These are phyloP conservation scores for Stomatorhinus walkeri DNA, from an alignment of 2,797 vertebrate species.

Conservation along the genomic window DNA sequence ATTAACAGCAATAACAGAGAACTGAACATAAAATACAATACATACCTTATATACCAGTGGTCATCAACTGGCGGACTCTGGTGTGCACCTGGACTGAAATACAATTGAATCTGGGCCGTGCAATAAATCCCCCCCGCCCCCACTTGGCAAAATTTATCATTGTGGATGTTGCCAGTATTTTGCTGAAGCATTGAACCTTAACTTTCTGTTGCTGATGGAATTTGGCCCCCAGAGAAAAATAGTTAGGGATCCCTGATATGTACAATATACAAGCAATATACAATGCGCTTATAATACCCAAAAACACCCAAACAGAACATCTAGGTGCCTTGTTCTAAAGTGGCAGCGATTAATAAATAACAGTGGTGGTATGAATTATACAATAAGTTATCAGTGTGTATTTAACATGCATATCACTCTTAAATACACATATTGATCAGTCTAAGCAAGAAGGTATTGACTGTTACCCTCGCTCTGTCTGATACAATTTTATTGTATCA, in stretches of 20 bases:
- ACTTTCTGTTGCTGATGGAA: not conserved
- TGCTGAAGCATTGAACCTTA: not conserved
- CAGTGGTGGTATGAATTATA: not conserved
- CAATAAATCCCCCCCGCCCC: not conserved
- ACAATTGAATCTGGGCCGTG: not conserved
- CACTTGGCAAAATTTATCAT: not conserved
- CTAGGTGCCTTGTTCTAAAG: not conserved
- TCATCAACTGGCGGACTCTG: not conserved
- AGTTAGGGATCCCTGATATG: not conserved
- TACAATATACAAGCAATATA: not conserved
- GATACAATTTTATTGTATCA: not conserved
- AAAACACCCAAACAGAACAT: not conserved
- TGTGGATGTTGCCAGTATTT: not conserved
- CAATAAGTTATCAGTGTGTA: not conserved
- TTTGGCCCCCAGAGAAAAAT: not conserved
- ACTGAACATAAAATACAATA: not conserved
- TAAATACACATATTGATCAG: not conserved
- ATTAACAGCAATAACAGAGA: not conserved
- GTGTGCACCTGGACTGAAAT: not conserved
- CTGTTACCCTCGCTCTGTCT: not conserved
- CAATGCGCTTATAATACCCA: not conserved
- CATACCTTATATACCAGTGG: not conserved
- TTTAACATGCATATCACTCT: not conserved
- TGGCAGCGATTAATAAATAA: not conserved
- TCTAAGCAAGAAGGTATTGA: not conserved